phyloP scores from a whole-genome alignment of 2,797 vertebrate species.

The Enteromius viviparus region DNA sequence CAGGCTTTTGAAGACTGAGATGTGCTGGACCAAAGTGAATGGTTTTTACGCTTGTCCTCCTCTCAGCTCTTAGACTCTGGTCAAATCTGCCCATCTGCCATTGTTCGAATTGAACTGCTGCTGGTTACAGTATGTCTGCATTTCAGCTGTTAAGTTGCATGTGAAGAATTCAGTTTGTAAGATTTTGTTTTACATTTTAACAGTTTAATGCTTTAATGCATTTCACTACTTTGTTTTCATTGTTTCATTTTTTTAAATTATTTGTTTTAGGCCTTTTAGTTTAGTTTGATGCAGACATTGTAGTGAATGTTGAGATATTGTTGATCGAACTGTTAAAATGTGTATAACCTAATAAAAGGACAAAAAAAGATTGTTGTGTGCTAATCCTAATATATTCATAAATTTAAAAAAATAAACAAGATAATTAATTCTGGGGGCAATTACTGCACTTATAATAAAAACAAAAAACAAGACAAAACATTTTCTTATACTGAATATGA shows the following conservation, averaged over 20 bases:
- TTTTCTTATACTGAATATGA: neutral
- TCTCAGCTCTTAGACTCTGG: conserved; percentile 6
- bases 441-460: neutral
- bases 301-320: neutral
- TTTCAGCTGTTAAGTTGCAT: neutral
- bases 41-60: neutral
- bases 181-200: neutral
- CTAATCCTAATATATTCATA: neutral
- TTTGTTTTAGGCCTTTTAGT: neutral
- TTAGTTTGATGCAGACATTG: neutral
- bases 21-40: conserved; percentile 26
- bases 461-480: no score
- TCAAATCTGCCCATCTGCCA: neutral
- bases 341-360: neutral
- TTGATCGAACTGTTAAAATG: neutral
- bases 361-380: no score
- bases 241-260: neutral
- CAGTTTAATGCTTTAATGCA: neutral
- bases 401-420: neutral
- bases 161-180: conserved; percentile 3
- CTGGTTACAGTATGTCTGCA: neutral
- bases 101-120: neutral
- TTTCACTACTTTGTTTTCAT: neutral
- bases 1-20: conserved; percentile 22
- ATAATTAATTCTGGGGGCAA: neutral